Percentiles rank a stretch among this genome's conserved stretches.
phyloP scores from a whole-genome alignment of 2,797 vertebrate genomes.

The Rhodeus uyekii region DNA sequence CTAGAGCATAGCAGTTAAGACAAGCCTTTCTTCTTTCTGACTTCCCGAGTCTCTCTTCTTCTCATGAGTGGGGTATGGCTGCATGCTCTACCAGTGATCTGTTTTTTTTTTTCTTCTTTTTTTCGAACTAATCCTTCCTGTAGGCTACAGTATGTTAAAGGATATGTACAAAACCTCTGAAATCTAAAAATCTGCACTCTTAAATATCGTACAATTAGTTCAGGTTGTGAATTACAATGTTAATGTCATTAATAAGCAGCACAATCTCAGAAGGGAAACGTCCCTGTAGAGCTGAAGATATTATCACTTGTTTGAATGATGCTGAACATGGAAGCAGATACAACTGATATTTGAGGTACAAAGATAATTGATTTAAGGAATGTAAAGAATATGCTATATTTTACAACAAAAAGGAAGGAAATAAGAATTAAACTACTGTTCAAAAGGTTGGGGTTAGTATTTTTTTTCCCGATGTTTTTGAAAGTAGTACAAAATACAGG shows the following conservation, averaged over 20 bases:
- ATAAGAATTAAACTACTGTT: not conserved
- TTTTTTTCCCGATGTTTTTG: not conserved
- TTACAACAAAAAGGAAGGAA: not conserved
- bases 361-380: not conserved
- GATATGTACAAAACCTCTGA: conserved; percentile 12
- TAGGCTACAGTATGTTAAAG: conserved; percentile 10
- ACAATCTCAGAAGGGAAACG: not conserved
- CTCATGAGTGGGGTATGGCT: not conserved
- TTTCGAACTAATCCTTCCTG: conserved; percentile 27
- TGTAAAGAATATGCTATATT: not conserved
- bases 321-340: not conserved
- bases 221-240: conserved; percentile 2
- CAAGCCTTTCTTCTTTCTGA: conserved; percentile 28
- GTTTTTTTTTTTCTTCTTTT: too few relatives aligned
- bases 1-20: conserved; percentile 36
- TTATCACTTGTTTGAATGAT: not conserved
- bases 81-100: not conserved
- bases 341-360: not conserved
- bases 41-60: conserved; percentile 2
- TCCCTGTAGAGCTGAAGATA: not conserved
- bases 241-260: not conserved
- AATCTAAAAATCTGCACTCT: conserved; percentile 5
- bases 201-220: conserved; percentile 11
- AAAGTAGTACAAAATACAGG: not conserved
- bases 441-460: not conserved